Evolutionary conservation across 2,797 vertebrate genomes (phyloP), one percentile per base, ranked within the genome.

Genomic region (Uromys caudimaculatus): DNA sequence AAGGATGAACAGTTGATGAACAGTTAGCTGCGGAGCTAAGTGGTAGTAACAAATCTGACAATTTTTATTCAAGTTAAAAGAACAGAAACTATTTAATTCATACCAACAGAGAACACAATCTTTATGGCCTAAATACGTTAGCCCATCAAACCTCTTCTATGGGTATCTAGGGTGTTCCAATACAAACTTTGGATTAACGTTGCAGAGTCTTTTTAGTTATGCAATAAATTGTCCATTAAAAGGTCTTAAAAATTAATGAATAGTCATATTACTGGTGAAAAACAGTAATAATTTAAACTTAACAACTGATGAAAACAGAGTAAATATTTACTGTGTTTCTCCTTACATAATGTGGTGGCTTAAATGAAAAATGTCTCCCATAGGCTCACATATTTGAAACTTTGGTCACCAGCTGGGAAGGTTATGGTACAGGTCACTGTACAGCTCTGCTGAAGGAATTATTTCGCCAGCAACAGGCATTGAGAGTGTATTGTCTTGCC

Each of bases 31-130:
- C 35, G 73, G n/a, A 76, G 54, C 87, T 83, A 73, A 91, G 38
- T 29, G 41, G 21, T 69, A 89, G 50, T 95, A 52, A 85, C 24
- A 95, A n/a, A 73, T 73, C 78, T 92, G 84, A 85, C 14, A 88
- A 41, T 54, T 89, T 86, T 93, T 91, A 93, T 84, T 94, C 38
- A 88, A 93, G 50, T 82, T 73, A 93, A 76, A 94, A 91, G n/a
- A 93, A 85, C 19, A 96, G 38, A 83, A 89, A 16, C 27, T 90
- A 88, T 3, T 82, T 78, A 96, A 73, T 73, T 94, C 7, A 56
- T 47, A 81, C 19, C 29, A 83, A 83, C 27, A 16, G 44, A 79
- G 97, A 97, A 75, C 83, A 97, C 69, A 91, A 21, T 94, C 3
- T 87, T 6, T 92, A 94, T 81, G 83, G 73, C 73, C 95, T 35